These are phyloP conservation scores for Maconellicoccus hirsutus DNA, from an alignment of 1,140 invertebrate species.

Conservation along the genomic window DNA sequence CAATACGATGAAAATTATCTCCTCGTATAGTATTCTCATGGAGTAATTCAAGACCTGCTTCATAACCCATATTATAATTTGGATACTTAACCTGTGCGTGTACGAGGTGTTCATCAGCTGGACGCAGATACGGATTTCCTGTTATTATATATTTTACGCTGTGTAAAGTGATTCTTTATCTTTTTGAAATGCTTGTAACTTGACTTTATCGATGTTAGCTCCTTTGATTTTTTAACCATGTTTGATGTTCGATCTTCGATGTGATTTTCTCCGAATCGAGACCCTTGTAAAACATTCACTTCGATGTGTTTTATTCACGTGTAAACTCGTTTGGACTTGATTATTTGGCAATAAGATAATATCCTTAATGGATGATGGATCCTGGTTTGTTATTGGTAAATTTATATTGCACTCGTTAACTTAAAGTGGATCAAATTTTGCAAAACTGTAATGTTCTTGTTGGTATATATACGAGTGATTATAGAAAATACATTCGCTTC, in stretches of 20 bases:
- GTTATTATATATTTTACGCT: background rate
- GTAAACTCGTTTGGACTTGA: background rate
- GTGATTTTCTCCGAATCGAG: too few relatives aligned
- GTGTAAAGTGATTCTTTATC: too few relatives aligned
- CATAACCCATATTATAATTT: conserved; percentile 6
- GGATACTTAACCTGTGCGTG: background rate
- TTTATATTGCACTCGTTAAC: too few relatives aligned
- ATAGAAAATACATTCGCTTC: too few relatives aligned
- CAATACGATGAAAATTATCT: background rate
- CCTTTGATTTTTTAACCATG: too few relatives aligned
- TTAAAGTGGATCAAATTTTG: too few relatives aligned
- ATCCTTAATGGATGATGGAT: background rate
- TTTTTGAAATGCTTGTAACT: too few relatives aligned
- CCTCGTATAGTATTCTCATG: background rate
- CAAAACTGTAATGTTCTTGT: too few relatives aligned
- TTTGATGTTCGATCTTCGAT: too few relatives aligned
- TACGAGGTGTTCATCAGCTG: background rate
- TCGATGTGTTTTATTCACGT: background rate
- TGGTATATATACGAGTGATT: too few relatives aligned
- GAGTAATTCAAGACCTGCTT: conserved; percentile 7
- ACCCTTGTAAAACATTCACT: background rate
- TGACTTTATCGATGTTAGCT: too few relatives aligned
- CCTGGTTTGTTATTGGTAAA: too few relatives aligned
- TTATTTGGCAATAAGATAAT: background rate
- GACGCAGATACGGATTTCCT: conserved; percentile 2